These are phyloP conservation scores for Actinia equina DNA, from an alignment of 64 coral and sea anemone genomes.

Conservation along the genomic window DNA sequence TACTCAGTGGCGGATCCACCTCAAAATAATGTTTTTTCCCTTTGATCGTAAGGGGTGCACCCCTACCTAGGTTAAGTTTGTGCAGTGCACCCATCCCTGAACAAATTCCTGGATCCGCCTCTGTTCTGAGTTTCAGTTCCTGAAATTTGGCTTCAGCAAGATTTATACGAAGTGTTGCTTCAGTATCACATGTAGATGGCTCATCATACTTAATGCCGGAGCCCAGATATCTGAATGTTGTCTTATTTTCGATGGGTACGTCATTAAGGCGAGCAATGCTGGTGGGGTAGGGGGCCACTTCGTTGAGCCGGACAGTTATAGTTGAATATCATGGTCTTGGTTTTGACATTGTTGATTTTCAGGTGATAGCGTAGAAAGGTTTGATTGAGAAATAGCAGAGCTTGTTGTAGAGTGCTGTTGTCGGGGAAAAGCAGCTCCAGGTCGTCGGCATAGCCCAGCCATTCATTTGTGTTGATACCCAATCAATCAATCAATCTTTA, in stretches of 20 bases:
- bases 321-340: background rate
- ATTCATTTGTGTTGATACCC: background rate
- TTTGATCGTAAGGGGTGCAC: too few species aligned
- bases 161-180: slow-evolving; percentile 16
- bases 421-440: background rate
- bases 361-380: background rate
- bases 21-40: too few species aligned
- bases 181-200: slow-evolving; percentile 27
- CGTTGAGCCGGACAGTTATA: background rate
- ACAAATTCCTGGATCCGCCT: too few species aligned
- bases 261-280: slow-evolving; percentile 6
- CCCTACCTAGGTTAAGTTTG: too few species aligned
- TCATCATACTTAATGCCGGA: background rate
- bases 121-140: background rate
- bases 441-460: slow-evolving; percentile 17
- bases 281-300: background rate
- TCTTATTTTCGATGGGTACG: background rate
- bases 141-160: slow-evolving; percentile 22
- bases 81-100: too few species aligned
- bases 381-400: background rate
- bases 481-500: too few species aligned
- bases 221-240: slow-evolving; percentile 22
- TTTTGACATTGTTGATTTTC: background rate
- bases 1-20: too few species aligned
- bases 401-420: background rate